These are phyloP conservation scores for Psettodes erumei DNA, from an alignment of 2,113 vertebrate genomes.

Conservation along the genomic window DNA sequence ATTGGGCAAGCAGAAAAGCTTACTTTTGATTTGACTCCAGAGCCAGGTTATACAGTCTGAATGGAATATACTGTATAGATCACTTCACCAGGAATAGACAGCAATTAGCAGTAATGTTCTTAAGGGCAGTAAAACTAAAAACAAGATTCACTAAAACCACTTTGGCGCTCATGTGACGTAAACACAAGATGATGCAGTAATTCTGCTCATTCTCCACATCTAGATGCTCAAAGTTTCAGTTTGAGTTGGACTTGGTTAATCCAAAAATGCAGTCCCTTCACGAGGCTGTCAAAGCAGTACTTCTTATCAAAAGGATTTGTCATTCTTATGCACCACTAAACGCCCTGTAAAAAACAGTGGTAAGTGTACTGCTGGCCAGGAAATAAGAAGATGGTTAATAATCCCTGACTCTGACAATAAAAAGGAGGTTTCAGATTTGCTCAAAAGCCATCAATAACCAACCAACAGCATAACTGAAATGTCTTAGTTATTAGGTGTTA, in stretches of 20 bases:
- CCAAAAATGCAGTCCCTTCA: neutral
- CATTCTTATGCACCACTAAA: neutral
- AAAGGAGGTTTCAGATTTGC: neutral
- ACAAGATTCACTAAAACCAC: neutral
- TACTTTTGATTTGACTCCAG: neutral
- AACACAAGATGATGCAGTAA: neutral
- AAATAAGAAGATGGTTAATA: neutral
- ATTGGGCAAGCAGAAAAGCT: neutral
- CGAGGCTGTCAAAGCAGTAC: too few species aligned
- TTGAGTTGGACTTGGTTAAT: neutral
- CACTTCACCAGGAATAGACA: neutral
- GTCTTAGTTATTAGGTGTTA: too few species aligned
- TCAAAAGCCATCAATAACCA: neutral
- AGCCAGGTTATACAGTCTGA: too few species aligned
- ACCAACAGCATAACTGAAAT: neutral
- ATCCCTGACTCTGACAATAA: neutral
- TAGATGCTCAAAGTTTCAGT: neutral
- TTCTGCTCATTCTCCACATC: neutral
- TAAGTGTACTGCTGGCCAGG: too few species aligned
- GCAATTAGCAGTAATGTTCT: neutral
- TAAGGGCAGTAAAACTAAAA: neutral
- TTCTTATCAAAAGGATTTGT: neutral
- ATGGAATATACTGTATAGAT: too few species aligned
- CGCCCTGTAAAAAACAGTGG: neutral
- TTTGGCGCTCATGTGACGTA: neutral